Conservation (phyloP, 2,888 invertebrate genomes). For the Ypsolopha sequella region DNA sequence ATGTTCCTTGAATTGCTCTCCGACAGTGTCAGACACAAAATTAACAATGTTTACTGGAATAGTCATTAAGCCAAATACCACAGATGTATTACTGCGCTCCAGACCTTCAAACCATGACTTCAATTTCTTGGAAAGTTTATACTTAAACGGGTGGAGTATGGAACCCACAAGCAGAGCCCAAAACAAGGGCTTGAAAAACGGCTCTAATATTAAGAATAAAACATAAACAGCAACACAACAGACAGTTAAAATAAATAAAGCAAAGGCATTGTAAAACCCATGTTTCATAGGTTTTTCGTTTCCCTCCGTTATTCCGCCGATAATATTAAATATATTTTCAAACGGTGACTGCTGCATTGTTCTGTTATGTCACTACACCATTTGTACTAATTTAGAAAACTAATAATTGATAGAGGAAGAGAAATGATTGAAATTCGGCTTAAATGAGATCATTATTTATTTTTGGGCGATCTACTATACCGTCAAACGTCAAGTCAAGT, state of each 20-base stretch:
- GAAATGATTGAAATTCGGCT: neutral
- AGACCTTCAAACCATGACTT: conserved; percentile 83
- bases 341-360: conserved; percentile 70
- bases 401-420: neutral
- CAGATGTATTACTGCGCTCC: conserved; percentile 76
- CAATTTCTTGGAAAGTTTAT: conserved; percentile 79
- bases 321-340: conserved; percentile 77
- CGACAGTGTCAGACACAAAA: conserved; percentile 79
- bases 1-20: conserved; percentile 77
- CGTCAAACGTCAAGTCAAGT: too few species aligned
- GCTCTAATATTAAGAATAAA: conserved; percentile 87
- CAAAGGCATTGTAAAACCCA: conserved; percentile 91
- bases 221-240: conserved; percentile 80
- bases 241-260: conserved; percentile 79
- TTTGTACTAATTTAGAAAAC: neutral
- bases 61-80: conserved; percentile 69
- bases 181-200: conserved; percentile 92
- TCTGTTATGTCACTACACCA: conserved; percentile 1
- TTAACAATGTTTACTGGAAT: conserved; percentile 85
- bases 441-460: neutral
- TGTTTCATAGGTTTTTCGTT: conserved; percentile 92
- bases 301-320: conserved; percentile 78
- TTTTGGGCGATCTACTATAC: conserved; percentile 6
- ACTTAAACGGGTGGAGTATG: conserved; percentile 95
- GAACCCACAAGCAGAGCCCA: conserved; percentile 99